phyloP scores from a whole-genome alignment of 2,113 vertebrate species.

The Seriola rivoliana region DNA sequence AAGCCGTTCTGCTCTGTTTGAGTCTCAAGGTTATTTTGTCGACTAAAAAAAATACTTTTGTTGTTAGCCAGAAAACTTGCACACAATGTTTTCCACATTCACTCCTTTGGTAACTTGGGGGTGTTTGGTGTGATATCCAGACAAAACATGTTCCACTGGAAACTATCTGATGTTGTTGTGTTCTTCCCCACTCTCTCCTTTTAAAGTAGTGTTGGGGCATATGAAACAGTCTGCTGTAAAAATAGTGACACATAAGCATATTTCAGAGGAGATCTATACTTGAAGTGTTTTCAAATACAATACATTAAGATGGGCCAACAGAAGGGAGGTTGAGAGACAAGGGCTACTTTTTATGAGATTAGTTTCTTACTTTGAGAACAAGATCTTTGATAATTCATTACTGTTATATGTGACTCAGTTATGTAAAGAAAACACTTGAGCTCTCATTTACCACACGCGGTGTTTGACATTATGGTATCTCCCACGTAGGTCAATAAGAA shows the following conservation, averaged over 20 bases:
- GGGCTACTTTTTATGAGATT: not conserved
- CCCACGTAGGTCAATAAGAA: not conserved
- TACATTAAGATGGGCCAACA: not conserved
- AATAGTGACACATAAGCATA: slow-evolving; percentile 1
- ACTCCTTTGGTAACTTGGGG: not conserved
- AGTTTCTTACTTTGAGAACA: slow-evolving; percentile 49
- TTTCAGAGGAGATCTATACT: not conserved
- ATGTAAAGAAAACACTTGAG: not conserved
- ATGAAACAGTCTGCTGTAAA: not conserved
- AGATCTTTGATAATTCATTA: not conserved
- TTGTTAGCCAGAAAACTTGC: not conserved
- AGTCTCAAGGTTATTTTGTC: not conserved
- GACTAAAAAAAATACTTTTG: not conserved
- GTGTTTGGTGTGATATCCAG: not conserved
- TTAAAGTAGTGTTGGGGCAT: slow-evolving; percentile 1
- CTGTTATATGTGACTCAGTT: not conserved
- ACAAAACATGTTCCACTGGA: slow-evolving; percentile 1
- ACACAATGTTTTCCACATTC: not conserved
- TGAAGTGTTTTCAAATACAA: slow-evolving; percentile 27
- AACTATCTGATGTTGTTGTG: not conserved
- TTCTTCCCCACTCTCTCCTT: not conserved
- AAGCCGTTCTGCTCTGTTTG: not conserved
- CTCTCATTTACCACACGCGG: not conserved
- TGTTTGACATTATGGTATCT: not conserved
- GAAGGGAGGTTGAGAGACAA: slow-evolving; percentile 2